Evolutionary conservation across 1,140 invertebrate species (phyloP).

Genomic region (Drosophila triauraria): DNA sequence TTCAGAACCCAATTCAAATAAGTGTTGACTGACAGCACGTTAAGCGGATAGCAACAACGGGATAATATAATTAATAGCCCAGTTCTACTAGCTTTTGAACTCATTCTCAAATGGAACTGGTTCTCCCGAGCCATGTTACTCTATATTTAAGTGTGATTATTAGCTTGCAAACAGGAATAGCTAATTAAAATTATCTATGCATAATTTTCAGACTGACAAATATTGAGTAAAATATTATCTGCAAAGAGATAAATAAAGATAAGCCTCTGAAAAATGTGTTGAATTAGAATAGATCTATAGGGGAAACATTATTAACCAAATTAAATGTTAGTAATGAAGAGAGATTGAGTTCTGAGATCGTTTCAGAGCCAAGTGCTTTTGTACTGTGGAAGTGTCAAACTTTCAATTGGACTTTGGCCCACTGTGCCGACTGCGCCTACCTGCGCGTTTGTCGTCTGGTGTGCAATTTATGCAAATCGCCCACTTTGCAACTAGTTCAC

Average conservation of each 20-base stretch:
- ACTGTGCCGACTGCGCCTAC: slow-evolving; percentile 34
- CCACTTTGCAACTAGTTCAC: slow-evolving; percentile 80
- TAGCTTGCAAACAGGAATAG: slow-evolving; percentile 19
- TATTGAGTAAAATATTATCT: slow-evolving; percentile 12
- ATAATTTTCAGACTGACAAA: slow-evolving; percentile 20
- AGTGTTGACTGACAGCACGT: not conserved
- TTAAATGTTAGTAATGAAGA: no score
- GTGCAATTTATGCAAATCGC: slow-evolving; percentile 75
- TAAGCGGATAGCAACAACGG: slow-evolving; percentile 21
- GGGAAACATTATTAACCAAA: no score
- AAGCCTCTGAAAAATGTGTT: not conserved
- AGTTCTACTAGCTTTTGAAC: slow-evolving; percentile 5
- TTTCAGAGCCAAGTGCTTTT: no score
- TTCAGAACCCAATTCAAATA: not conserved
- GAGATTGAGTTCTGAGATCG: no score
- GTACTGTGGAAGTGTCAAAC: not conserved
- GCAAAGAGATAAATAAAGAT: not conserved
- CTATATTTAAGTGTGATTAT: slow-evolving; percentile 36
- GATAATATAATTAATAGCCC: slow-evolving; percentile 15
- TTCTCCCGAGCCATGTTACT: slow-evolving; percentile 20
- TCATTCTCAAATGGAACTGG: slow-evolving; percentile 23
- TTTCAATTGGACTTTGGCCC: not conserved
- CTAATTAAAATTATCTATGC: slow-evolving; percentile 4
- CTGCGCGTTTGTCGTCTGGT: slow-evolving; percentile 39
- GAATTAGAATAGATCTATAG: not conserved